Base-by-base conservation (phyloP, 2,888 invertebrate genomes). In the Erebia palarica region DNA sequence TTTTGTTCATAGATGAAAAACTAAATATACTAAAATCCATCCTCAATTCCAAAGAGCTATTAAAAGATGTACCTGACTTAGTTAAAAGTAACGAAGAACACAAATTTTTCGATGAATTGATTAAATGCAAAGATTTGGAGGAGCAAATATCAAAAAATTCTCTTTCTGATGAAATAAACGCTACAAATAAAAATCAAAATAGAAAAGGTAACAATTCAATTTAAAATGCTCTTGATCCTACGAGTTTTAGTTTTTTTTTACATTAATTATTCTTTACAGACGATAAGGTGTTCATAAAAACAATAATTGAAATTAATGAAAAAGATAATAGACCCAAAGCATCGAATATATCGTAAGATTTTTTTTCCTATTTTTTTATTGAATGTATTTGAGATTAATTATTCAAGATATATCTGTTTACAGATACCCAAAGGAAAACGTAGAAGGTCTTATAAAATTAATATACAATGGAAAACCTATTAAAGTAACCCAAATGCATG, bases 391-490 rank as follows among this genome's bases (percentile, higher is more conserved):
- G 51, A 18, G 13, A 21, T 36, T 65, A 18, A 14, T 13, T 11
- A n/a, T 49, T 49, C 11, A 65, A 8, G 7, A 42, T 55, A 27
- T 51, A 55, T n/a, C 57, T 16, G 16, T 57, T 21, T 85, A 36
- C 81, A 89, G 88, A 53, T 73, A 76, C 1, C 71, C 78, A 44
- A 83, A 79, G 8, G 85, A 87, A 55, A 82, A 83, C 49, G 74
- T 89, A 0, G 82, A 86, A 77, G 89, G 88, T 0, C 73, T 86
- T 5, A 77, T 91, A 0, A 85, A 87, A 75, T 59, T 91, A 1
- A 81, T 87, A 21, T 90, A 87, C 69, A 90, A 91, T 65, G 91
- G 89, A 0, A 86, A 86, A 78, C 70, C 82, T 14, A 75, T 89
- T 0, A 85, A 84, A 75, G 80, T 87, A 14, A 81, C 73, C 42